Conservation (phyloP, 2,797 vertebrate genomes). For the Poecilia picta region DNA sequence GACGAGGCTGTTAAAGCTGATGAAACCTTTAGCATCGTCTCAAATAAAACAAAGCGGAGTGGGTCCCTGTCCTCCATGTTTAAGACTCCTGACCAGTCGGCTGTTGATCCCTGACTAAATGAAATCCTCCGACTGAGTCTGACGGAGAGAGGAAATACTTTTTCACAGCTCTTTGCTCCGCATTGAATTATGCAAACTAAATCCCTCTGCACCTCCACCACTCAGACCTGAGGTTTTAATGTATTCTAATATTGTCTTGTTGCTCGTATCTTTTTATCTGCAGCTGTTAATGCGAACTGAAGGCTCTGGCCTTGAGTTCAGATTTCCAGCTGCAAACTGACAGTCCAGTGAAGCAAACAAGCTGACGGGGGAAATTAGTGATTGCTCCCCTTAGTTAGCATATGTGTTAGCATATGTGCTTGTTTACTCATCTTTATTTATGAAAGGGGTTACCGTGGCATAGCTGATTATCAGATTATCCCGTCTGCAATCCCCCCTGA, state of each 20-base stretch:
- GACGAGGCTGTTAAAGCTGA: background rate
- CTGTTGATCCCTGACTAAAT: background rate
- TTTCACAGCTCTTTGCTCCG: background rate
- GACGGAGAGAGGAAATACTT: background rate
- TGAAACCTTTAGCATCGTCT: background rate
- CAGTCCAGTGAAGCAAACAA: constrained; percentile 60
- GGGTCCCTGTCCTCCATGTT: background rate
- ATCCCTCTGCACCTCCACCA: background rate
- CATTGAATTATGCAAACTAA: background rate
- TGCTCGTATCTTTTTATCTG: background rate
- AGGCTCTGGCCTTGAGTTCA: constrained; percentile 26
- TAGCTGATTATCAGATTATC: constrained; percentile 33
- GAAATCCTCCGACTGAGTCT: background rate
- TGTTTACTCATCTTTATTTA: constrained; percentile 44
- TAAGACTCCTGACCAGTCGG: background rate
- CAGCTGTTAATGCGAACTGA: constrained; percentile 12
- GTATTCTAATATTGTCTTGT: background rate
- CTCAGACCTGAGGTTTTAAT: background rate
- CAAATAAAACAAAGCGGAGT: background rate
- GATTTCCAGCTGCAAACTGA: constrained; percentile 46
- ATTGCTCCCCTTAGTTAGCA: constrained; percentile 34
- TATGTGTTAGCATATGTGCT: constrained; percentile 43
- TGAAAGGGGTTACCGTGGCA: constrained; percentile 22
- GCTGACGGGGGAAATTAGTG: constrained; percentile 43
- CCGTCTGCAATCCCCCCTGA: constrained; percentile 18